Evolutionary conservation across 2,797 vertebrate species (phyloP), one percentile per base, ranked within the genome.

Genomic region (Sardinella longiceps): DNA sequence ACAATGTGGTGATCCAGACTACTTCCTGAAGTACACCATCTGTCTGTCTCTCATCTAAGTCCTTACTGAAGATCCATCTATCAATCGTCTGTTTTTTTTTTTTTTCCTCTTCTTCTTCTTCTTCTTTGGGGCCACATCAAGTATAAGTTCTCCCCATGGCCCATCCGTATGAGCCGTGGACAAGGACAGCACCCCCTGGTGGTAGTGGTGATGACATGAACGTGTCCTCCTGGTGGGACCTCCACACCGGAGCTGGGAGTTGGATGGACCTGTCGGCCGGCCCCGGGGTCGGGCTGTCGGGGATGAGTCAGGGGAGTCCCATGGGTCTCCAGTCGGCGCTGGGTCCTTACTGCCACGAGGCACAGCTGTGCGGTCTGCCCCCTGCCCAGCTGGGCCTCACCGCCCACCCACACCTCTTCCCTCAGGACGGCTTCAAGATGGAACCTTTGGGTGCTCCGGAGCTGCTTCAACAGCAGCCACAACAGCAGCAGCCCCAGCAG

Each of bases 131-230:
- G 70, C 20, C 37, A 43, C 70, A 43, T 39, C 28, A 33, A 33
- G 28, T 6, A 1, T 77, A 4, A 11, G 33, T 7, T 39, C 37
- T 48, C 85, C 53, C 91, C 91, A 98, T 99, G 98, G 96, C 98
- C 80, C 97, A 99, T 89, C 97, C 97, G 0, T 98, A 98, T 7
- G 98, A 99, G 90, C 94, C 97, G 9, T 99, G 98, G 98, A 92
- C 98, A 92, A 93, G 98, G 82, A 96, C 97, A 28, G 96, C 97
- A 25, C 95, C 95, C 81, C 92, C 97, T 56, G 93, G 95, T 45
- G 92, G 94, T 80, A 93, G 92, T 48, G 89, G 96, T 0, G 98
- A 99, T 15, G 98, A 98, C 11, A 95, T 96, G 90, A 95, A 96
- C 0, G 93, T 97, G 91, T 95, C 96, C 0, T 91, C 96, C 12